Evolutionary conservation across 1,140 invertebrate species (phyloP), one percentile per base, ranked within the genome.

Genomic region (Ips typographus): DNA sequence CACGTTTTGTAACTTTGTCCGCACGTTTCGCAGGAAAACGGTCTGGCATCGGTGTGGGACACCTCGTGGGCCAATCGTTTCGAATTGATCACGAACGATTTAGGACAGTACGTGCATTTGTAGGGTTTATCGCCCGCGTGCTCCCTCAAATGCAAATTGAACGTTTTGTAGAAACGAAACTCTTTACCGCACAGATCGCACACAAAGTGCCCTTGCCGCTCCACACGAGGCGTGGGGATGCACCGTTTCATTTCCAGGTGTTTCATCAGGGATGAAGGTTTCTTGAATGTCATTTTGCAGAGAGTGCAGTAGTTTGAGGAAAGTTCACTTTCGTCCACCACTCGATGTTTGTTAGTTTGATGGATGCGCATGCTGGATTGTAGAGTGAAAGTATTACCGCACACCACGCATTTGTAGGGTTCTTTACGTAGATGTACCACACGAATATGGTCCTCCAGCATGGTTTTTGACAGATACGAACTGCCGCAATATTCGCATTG

Each of bases 181-280:
- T 85, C 84, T 74, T 90, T 86, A 3, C 83, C 80, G 77, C 91
- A 92, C 56, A 85, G 82, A 52, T 82, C 80, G 77, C 90, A 91
- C 73, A 85, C 84, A 53, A 66, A 71, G 81, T 66, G 85, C 83
- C 60, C 85, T 84, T 39, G 65, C 2, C 70, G 58, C 40, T 64
- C 65, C 4, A 64, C 66, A 36, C 60, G 51, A 1, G 60, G 60
- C 2, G 60, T 60, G n/a, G 62, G 63, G 8, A 65, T 60, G 43
- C 64, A 66, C 0, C 69, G 43, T 49, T 71, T 71, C 69, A 71
- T 71, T 71, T 83, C 65, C 55, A 68, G 58, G 40, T 71, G 69
- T 40, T 65, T 71, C n/a, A 43, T 53, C 8, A 71, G 44, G 3
- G 69, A 71, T 2, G 69, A 65, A 2, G 64, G 40, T 42, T 65